Evolutionary conservation across 2,888 invertebrate species (phyloP), one percentile per base, ranked within the genome.

Genomic region (Phytoseiulus persimilis): DNA sequence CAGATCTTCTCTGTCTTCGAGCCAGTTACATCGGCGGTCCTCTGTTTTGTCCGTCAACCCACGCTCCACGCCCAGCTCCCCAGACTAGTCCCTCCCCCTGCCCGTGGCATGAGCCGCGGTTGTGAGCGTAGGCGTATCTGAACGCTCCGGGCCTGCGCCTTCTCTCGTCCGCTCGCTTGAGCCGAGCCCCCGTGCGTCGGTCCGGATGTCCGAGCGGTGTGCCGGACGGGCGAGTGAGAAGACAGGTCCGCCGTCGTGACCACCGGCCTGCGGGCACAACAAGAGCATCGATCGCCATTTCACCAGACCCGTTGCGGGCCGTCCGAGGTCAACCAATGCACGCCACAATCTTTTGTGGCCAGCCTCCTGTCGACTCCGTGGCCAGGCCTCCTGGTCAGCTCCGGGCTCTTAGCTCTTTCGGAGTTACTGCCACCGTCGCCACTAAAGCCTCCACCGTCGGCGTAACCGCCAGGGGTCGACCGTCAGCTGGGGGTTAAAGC

Each of bases 361-460:
- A 28, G 65, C 28, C 65, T 65, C 65, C 65, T 65, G 65, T 65
- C 5, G 65, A 65, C 65, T 65, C 18, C 39, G 39, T 9, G 9
- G 39, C 39, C 5, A 39, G 9, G 39, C 39, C 9, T 39, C 39
- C 39, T 39, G 9, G 39, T 39, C 65, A 14, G 65, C 65, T 65
- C 23, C 65, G n/a, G 33, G 9, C 87, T 11, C 39, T 32, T 31
- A 32, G 3, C 45, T 31, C 87, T 33, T 23, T 31, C 0, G 32
- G 39, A n/a, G 87, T 33, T 33, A 87, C 87, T n/a, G 23, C 87
- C 87, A 11, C 87, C 39, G 87, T 39, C 87, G 33, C 39, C 39
- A 18, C 31, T n/a, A 28, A 28, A 65, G 28, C 18, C 28, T 65
- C 65, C 2, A 65, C 18, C 65, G 65, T 65, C 28, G 1, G 18